Base-by-base conservation (phyloP, 2,797 vertebrate genomes). In the Pitangus sulphuratus region DNA sequence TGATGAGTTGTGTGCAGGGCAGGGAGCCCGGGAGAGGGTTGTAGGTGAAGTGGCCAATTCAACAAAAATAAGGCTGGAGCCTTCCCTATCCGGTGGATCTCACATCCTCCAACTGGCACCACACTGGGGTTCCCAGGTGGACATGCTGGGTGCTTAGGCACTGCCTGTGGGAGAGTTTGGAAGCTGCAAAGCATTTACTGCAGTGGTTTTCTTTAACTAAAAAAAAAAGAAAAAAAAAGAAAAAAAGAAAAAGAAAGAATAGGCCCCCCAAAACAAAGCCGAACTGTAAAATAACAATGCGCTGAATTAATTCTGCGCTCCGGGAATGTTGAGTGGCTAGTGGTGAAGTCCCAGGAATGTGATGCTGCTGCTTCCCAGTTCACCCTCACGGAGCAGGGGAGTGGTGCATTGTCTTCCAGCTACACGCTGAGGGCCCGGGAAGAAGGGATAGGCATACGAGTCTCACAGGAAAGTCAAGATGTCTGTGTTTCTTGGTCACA, bases 401-500 rank as follows among this genome's bases (percentile, higher is more conserved):
- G 89, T 82, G 86, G 40, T 40, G 66, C 89, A 91, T 95, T 96
- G 93, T 96, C 84, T 87, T 91, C 78, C 87, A 87, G 75, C 57
- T 77, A 31, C 94, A 95, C 0, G 1, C 93, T 74, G 76, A 72
- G 86, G 88, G 90, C 75, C 65, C 5, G 1, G 28, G 81, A 94
- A 96, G 87, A 35, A 95, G 90, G 83, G 50, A 91, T 93, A 95
- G 45, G 61, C 78, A 65, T 57, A 50, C 10, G 3, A 5, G 2
- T 84, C 91, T 91, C 92, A 62, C 79, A 84, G 54, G 48, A 69
- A 96, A 96, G 81, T 83, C 90, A 93, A 90, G 74, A 94, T 94
- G 91, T 84, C 93, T 95, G 81, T 21, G 84, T 77, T 90, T 57
- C 91, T 93, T 96, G 87, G 83, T 90, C 92, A 80, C 85, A 95